Conservation (phyloP, 1,140 invertebrate species). For the Brachionus manjavacas region DNA sequence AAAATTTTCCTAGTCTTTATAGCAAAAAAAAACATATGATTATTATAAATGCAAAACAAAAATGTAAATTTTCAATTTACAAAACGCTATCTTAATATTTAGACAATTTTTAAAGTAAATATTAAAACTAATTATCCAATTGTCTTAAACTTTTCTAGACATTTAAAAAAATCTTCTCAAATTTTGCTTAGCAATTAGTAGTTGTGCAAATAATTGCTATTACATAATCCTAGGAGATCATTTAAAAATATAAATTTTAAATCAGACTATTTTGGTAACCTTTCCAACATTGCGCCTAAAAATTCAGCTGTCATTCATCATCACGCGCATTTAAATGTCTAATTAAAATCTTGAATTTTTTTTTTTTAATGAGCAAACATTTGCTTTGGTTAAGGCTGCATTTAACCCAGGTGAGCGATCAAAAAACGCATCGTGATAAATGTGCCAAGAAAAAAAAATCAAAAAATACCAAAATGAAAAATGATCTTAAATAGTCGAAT, state of each 20-base stretch:
- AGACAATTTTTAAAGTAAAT: not conserved
- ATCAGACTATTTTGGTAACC: not conserved
- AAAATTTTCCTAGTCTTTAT: not conserved
- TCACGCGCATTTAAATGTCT: not conserved
- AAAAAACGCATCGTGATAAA: not conserved
- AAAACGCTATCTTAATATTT: conserved; percentile 23
- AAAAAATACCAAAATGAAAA: conserved; percentile 1
- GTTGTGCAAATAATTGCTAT: not conserved
- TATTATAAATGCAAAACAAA: not conserved
- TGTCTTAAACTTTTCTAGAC: not conserved
- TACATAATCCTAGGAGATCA: not conserved
- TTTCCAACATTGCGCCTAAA: not conserved
- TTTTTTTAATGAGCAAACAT: not conserved
- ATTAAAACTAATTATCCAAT: not conserved
- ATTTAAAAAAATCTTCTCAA: not conserved
- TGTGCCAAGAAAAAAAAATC: not conserved
- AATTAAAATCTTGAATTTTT: not conserved
- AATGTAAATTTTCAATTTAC: conserved; percentile 12
- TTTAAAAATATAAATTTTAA: not conserved
- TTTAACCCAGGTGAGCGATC: not conserved
- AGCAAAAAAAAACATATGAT: not conserved
- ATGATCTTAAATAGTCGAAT: not conserved
- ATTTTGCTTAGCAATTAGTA: conserved; percentile 1
- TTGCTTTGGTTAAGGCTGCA: not conserved
- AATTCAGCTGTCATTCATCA: not conserved